These are phyloP conservation scores for Rana temporaria DNA, from an alignment of 2,113 vertebrate genomes.

Conservation along the genomic window DNA sequence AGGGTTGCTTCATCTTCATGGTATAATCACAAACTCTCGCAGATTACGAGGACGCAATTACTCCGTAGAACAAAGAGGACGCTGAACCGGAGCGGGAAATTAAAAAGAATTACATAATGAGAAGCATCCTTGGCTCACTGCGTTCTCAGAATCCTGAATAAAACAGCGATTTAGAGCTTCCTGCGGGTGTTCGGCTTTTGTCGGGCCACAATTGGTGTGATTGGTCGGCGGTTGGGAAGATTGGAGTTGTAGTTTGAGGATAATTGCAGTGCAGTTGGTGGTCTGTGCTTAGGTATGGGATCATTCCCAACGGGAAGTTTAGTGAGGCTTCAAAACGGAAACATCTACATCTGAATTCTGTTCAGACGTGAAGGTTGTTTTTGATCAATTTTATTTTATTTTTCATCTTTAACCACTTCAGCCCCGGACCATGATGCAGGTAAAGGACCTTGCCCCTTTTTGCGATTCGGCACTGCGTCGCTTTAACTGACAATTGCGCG, in stretches of 20 bases:
- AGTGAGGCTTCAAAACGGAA: too few species aligned
- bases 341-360: too few species aligned
- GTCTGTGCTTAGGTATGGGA: not conserved
- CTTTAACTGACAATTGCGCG: too few species aligned
- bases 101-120: conserved; percentile 5
- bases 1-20: not conserved
- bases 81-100: not conserved
- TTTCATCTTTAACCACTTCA: too few species aligned
- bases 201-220: not conserved
- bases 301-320: too few species aligned
- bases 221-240: not conserved
- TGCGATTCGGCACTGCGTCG: too few species aligned
- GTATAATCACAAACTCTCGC: not conserved
- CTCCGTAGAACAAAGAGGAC: not conserved
- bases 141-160: not conserved
- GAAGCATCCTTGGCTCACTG: not conserved
- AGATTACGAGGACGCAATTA: conserved; percentile 6
- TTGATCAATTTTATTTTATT: too few species aligned
- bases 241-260: not conserved
- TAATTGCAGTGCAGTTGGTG: not conserved
- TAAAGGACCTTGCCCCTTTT: too few species aligned
- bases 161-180: not conserved
- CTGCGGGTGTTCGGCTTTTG: conserved; percentile 3
- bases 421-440: too few species aligned
- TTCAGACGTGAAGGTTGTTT: too few species aligned